These are phyloP conservation scores for Torymus auratus DNA, from an alignment of 2,888 invertebrate genomes.

Conservation along the genomic window DNA sequence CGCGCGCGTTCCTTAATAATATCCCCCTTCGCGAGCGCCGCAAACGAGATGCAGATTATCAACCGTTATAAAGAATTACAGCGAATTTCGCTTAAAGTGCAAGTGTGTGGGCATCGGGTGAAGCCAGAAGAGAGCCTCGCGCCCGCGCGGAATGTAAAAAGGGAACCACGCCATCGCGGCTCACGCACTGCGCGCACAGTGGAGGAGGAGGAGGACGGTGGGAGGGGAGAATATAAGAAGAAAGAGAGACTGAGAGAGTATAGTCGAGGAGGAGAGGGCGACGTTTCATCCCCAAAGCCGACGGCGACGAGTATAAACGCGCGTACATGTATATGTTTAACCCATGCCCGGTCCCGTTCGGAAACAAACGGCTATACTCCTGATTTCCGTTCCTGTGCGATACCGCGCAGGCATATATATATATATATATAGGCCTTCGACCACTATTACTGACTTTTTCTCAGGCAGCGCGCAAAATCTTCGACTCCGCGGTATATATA, in stretches of 20 bases:
- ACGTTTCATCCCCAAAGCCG: too few relatives aligned
- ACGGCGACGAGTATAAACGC: neutral
- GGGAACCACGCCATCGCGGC: neutral
- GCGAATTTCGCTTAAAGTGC: slow-evolving; percentile 34
- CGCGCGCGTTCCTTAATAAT: slow-evolving; percentile 12
- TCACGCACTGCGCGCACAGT: neutral
- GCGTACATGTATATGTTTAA: slow-evolving; percentile 54
- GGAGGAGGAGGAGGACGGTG: neutral
- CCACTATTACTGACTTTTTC: too few relatives aligned
- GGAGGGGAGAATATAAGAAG: neutral
- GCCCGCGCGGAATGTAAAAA: neutral
- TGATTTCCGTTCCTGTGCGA: too few relatives aligned
- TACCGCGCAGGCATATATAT: too few relatives aligned
- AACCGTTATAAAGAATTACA: slow-evolving; percentile 39
- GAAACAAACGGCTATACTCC: too few relatives aligned
- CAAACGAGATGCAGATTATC: slow-evolving; percentile 37
- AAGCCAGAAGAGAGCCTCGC: neutral
- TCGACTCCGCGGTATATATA: neutral
- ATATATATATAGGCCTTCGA: too few relatives aligned
- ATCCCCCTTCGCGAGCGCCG: neutral
- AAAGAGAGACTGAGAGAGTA: neutral
- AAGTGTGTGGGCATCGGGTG: slow-evolving; percentile 22
- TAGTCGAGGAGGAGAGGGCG: too few relatives aligned
- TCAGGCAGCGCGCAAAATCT: too few relatives aligned
- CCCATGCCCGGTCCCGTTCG: neutral